A percentile compares a stretch with the other conserved stretches of the same genome.
These are phyloP conservation scores for Limosa lapponica DNA, from an alignment of 2,797 vertebrate genomes.

Conservation along the genomic window DNA sequence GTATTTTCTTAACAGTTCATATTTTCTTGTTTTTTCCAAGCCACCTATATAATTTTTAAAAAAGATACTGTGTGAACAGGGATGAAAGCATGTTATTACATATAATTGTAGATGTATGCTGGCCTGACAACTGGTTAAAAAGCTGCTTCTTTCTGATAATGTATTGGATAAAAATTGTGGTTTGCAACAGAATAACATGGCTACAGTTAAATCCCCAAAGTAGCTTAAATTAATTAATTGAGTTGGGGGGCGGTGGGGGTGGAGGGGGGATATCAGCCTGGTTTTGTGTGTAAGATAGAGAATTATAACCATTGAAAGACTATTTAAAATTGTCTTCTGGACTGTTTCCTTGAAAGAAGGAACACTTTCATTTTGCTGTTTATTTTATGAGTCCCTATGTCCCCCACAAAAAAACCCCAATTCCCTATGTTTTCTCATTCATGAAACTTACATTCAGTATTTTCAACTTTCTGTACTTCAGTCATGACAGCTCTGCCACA, in stretches of 20 bases:
- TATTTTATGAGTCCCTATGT: not conserved
- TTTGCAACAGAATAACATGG: not conserved
- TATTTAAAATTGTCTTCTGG: not conserved
- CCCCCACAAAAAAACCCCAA: not conserved
- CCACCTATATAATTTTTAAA: not conserved
- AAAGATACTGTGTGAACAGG: not conserved
- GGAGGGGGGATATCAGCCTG: not conserved
- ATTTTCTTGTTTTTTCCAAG: not conserved
- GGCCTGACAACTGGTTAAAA: not conserved
- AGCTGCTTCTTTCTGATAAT: not conserved
- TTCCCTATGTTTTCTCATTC: not conserved
- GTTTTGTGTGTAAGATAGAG: not conserved
- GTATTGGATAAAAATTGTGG: not conserved
- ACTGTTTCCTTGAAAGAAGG: not conserved
- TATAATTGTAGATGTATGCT: not conserved
- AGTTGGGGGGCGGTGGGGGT: rapidly evolving
- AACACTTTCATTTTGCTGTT: not conserved
- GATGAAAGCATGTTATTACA: not conserved
- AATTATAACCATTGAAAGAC: not conserved
- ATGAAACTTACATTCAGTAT: not conserved
- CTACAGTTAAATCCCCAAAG: not conserved
- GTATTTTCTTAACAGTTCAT: not conserved
- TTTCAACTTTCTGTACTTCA: not conserved
- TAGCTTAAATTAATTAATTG: not conserved
- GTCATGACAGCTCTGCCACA: not conserved